Conservation (phyloP, 1,140 invertebrate genomes). For the Euwallacea similis region DNA sequence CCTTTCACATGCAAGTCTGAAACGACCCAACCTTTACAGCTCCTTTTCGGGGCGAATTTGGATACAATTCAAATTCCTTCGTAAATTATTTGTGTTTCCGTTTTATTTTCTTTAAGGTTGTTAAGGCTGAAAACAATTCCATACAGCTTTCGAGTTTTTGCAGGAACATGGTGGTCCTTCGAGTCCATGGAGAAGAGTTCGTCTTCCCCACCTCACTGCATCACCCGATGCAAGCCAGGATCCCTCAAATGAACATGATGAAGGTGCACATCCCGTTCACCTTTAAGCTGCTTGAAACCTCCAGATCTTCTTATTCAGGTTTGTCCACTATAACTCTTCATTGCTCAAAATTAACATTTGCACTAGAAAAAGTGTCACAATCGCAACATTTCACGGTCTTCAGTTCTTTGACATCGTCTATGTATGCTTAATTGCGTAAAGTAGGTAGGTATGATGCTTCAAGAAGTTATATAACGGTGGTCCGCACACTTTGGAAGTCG, state of each 20-base stretch:
- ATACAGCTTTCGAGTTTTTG: slow-evolving; percentile 36
- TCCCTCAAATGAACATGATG: slow-evolving; percentile 78
- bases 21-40: neutral
- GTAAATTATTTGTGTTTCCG: neutral
- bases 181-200: slow-evolving; percentile 70
- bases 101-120: neutral
- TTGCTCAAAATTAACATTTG: too few relatives aligned
- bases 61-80: neutral
- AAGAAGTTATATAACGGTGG: slow-evolving; percentile 21
- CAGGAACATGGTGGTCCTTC: slow-evolving; percentile 75
- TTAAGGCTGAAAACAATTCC: neutral
- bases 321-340: slow-evolving; percentile 9
- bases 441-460: neutral
- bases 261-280: slow-evolving; percentile 78
- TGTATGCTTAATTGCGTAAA: neutral
- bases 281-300: slow-evolving; percentile 70
- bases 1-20: neutral
- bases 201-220: slow-evolving; percentile 62
- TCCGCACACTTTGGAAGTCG: slow-evolving; percentile 13
- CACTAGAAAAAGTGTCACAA: too few relatives aligned
- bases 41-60: neutral
- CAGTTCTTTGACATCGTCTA: slow-evolving; percentile 9
- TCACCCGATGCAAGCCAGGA: slow-evolving; percentile 60
- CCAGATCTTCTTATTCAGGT: slow-evolving; percentile 55
- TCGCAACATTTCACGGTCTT: slow-evolving; percentile 6